These are phyloP conservation scores for Xenopus petersii DNA, from an alignment of 2,797 vertebrate genomes.

Conservation along the genomic window DNA sequence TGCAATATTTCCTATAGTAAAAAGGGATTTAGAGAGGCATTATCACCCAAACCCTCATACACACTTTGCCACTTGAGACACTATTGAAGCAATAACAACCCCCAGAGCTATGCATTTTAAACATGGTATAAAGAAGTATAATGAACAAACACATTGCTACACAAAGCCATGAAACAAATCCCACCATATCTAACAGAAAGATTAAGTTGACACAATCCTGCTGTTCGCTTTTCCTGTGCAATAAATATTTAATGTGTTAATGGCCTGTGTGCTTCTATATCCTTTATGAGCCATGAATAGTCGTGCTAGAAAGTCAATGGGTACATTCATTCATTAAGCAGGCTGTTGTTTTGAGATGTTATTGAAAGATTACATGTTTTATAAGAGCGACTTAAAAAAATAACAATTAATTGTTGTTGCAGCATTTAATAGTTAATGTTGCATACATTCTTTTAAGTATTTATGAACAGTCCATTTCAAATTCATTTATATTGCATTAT, in stretches of 20 bases:
- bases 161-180: constrained; percentile 2
- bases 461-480: neutral
- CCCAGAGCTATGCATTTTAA: too few relatives aligned
- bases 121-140: neutral
- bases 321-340: neutral
- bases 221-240: constrained; percentile 12
- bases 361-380: neutral
- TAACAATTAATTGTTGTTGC: neutral
- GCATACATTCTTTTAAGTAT: neutral
- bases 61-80: too few relatives aligned
- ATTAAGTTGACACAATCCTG: constrained; percentile 24
- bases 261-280: constrained; percentile 2
- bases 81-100: too few relatives aligned
- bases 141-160: neutral
- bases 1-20: too few relatives aligned
- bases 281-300: constrained; percentile 3
- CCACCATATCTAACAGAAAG: constrained; percentile 11
- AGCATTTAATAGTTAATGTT: neutral
- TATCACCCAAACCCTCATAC: too few relatives aligned
- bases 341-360: neutral
- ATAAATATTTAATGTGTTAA: constrained; percentile 44
- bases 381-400: neutral
- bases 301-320: neutral
- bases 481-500: neutral
- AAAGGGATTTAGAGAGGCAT: too few relatives aligned